Percentiles rank a stretch among this genome's conserved stretches.
Evolutionary conservation across 2,888 invertebrate species (phyloP).

Genomic region (Geotrupes spiniger): DNA sequence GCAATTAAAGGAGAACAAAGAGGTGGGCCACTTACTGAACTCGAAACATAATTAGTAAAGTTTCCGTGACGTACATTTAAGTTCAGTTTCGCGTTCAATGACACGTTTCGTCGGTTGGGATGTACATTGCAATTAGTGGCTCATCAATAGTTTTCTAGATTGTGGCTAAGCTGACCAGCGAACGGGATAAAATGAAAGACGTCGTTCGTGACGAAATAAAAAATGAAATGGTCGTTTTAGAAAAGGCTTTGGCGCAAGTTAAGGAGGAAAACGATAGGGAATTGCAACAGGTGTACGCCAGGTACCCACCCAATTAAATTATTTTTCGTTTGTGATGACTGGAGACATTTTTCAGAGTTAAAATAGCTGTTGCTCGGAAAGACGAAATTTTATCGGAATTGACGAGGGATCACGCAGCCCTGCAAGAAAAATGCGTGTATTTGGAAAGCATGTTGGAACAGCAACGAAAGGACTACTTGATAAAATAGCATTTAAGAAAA

Average conservation of each 20-base stretch:
- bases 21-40: too few relatives aligned
- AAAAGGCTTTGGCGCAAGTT: conserved; percentile 59
- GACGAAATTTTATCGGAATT: conserved; percentile 73
- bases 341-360: conserved; percentile 66
- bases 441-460: conserved; percentile 74
- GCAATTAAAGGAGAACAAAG: conserved; percentile 51
- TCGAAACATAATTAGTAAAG: too few relatives aligned
- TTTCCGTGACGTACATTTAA: too few relatives aligned
- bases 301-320: too few relatives aligned
- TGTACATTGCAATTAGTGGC: too few relatives aligned
- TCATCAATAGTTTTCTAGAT: too few relatives aligned
- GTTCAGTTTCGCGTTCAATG: too few relatives aligned
- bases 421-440: conserved; percentile 70
- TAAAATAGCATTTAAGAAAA: conserved; percentile 39
- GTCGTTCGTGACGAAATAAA: conserved; percentile 63
- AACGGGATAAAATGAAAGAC: conserved; percentile 58
- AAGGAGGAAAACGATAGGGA: conserved; percentile 67
- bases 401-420: conserved; percentile 66
- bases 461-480: conserved; percentile 68
- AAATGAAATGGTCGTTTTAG: conserved; percentile 59
- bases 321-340: conserved; percentile 24
- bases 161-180: conserved; percentile 50
- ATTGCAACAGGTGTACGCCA: conserved; percentile 75
- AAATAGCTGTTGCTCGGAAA: conserved; percentile 76
- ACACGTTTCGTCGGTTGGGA: too few relatives aligned